phyloP scores from a whole-genome alignment of 2,113 vertebrate species.

The Hippoglossus stenolepis region DNA sequence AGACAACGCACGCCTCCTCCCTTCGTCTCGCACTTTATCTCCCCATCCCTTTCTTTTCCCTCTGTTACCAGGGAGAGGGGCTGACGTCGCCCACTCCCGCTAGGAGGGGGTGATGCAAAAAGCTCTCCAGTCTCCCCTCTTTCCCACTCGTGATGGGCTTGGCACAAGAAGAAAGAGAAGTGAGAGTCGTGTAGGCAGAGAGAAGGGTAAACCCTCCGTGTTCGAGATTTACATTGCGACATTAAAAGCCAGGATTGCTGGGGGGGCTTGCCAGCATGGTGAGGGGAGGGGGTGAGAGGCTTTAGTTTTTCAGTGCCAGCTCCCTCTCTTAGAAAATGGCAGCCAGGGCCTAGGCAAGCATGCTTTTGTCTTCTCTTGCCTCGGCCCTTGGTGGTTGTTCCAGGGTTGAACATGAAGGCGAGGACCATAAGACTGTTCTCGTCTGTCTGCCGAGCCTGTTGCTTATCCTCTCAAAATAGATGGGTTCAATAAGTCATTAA shows the following conservation, averaged over 20 bases:
- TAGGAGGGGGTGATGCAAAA: slow-evolving; percentile 76
- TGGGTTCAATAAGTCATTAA: not conserved
- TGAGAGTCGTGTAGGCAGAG: slow-evolving; percentile 54
- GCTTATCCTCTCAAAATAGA: not conserved
- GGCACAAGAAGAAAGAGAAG: slow-evolving; percentile 78
- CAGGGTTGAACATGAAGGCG: not conserved
- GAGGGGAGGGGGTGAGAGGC: slow-evolving; percentile 35
- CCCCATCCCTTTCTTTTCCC: slow-evolving; percentile 57
- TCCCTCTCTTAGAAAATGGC: slow-evolving; percentile 60
- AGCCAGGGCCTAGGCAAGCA: slow-evolving; percentile 14
- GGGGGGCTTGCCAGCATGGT: slow-evolving; percentile 50
- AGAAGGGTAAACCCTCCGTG: slow-evolving; percentile 72
- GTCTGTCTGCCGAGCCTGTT: not conserved
- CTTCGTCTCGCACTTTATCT: slow-evolving; percentile 63
- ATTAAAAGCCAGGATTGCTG: slow-evolving; percentile 71
- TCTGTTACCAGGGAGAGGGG: slow-evolving; percentile 73
- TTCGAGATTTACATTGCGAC: slow-evolving; percentile 79
- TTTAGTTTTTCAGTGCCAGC: slow-evolving; percentile 49
- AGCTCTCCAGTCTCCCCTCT: slow-evolving; percentile 66
- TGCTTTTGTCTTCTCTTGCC: slow-evolving; percentile 7
- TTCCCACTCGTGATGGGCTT: slow-evolving; percentile 74
- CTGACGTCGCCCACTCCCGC: slow-evolving; percentile 76
- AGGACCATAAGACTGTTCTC: not conserved
- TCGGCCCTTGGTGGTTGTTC: slow-evolving; percentile 2
- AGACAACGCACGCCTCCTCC: slow-evolving; percentile 54